A percentile compares a stretch with the other conserved stretches of the same genome.
Conservation (phyloP, 2,113 vertebrate species). For the Cebidichthys violaceus region DNA sequence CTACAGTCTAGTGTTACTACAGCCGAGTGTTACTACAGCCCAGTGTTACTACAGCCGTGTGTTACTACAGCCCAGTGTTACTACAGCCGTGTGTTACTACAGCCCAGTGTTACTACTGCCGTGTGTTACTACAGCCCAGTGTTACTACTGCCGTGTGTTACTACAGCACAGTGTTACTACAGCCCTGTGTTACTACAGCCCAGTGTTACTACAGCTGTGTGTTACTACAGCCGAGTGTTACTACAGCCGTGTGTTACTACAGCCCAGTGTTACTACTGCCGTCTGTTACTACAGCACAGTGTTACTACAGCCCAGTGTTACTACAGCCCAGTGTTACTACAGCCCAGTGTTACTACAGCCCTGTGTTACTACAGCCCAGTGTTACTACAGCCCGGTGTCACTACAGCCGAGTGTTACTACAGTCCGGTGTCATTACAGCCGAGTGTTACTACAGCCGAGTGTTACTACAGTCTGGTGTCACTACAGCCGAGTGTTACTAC, state of each 20-base stretch:
- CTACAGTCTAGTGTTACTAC: no score
- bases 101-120: background rate
- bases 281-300: background rate
- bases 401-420: no score
- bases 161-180: background rate
- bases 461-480: no score
- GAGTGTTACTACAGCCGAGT: no score
- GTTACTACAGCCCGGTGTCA: no score
- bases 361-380: no score
- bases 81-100: background rate
- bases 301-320: background rate
- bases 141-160: background rate
- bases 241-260: background rate
- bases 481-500: no score
- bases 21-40: no score
- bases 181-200: background rate
- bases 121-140: background rate
- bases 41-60: background rate
- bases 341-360: background rate
- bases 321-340: background rate
- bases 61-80: background rate
- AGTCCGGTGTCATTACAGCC: no score
- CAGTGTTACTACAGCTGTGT: background rate
- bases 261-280: background rate
- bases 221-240: background rate